These are phyloP conservation scores for Ptilonorhynchus violaceus DNA, from an alignment of 2,113 vertebrate species.

Conservation along the genomic window DNA sequence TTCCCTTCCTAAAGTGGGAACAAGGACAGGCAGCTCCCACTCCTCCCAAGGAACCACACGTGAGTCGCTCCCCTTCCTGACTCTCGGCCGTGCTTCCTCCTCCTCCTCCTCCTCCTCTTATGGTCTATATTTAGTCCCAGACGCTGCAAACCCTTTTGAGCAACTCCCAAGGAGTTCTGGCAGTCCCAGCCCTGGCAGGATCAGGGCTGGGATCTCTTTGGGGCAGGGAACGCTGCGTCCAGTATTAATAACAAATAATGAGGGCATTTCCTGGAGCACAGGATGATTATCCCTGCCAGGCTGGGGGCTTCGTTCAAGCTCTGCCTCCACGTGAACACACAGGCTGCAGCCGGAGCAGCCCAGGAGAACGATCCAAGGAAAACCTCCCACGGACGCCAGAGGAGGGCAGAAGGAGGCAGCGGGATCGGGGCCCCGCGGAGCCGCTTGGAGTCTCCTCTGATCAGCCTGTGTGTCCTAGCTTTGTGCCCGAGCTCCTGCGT, in stretches of 20 bases:
- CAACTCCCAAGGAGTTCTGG: not conserved
- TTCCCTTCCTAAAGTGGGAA: constrained; percentile 13
- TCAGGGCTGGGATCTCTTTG: not conserved
- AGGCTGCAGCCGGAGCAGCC: fast-evolving
- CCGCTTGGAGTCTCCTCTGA: not conserved
- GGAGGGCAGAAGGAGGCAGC: constrained; percentile 40
- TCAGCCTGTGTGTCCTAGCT: not conserved
- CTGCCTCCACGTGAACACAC: not conserved
- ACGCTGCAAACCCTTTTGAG: not conserved
- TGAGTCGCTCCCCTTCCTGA: not conserved
- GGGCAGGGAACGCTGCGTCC: not conserved
- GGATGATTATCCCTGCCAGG: not conserved
- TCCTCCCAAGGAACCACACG: not conserved
- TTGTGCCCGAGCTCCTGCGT: not conserved
- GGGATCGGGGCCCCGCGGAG: not conserved
- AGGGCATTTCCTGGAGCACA: not conserved
- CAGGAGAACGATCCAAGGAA: not conserved
- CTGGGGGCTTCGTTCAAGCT: not conserved
- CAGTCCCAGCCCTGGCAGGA: not conserved
- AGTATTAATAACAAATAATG: not conserved
- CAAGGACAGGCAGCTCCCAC: not conserved
- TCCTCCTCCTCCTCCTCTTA: not conserved
- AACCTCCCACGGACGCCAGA: not conserved
- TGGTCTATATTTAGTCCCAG: not conserved
- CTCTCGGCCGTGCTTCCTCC: not conserved